phyloP scores from a whole-genome alignment of 2,888 invertebrate genomes.

The Mantis religiosa region DNA sequence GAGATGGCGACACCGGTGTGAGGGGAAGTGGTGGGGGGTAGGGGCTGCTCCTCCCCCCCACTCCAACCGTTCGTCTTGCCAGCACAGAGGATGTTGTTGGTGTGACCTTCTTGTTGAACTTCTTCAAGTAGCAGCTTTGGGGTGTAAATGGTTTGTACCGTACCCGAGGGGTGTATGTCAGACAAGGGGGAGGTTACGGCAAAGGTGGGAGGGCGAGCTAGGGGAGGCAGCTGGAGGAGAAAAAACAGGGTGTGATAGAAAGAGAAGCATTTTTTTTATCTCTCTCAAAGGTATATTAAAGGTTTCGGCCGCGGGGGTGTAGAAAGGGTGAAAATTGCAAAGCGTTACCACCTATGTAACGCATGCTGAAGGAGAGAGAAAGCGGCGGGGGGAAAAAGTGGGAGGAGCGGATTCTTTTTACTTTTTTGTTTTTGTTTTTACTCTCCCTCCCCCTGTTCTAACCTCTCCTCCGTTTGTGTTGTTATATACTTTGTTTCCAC shows the following conservation, averaged over 20 bases:
- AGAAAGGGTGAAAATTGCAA: background rate
- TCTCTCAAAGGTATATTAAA: background rate
- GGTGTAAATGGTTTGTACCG: background rate
- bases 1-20: conserved; percentile 38
- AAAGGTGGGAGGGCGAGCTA: background rate
- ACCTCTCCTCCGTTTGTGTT: background rate
- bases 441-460: background rate
- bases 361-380: background rate
- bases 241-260: background rate
- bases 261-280: background rate
- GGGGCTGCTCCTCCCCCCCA: conserved; percentile 39
- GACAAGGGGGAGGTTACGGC: background rate
- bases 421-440: background rate
- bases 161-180: background rate
- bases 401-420: conserved; percentile 12
- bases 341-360: background rate
- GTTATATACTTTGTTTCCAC: conserved; percentile 20
- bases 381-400: background rate
- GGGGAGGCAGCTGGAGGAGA: background rate
- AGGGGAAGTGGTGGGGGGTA: conserved; percentile 47
- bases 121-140: background rate
- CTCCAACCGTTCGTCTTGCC: conserved; percentile 21
- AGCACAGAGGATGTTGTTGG: background rate
- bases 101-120: background rate
- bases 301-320: background rate